A percentile compares a stretch with the other conserved stretches of the same genome.
Evolutionary conservation across 1,140 invertebrate species (phyloP).

Genomic region (Trichonephila clavata): DNA sequence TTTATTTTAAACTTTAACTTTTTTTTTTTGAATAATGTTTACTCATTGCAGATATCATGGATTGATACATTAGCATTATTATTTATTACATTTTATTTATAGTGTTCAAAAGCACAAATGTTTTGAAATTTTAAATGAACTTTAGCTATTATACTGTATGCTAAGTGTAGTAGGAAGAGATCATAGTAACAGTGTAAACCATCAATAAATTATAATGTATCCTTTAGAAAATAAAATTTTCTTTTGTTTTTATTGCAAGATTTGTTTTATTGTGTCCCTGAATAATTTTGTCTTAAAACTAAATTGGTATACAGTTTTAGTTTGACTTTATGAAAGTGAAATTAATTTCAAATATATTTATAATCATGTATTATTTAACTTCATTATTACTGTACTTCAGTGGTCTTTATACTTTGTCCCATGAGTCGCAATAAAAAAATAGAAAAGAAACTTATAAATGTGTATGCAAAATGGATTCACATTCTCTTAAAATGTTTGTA

Average conservation of each 20-base stretch:
- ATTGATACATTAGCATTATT: background rate
- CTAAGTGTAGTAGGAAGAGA: conserved; percentile 74
- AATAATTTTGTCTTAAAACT: too few species aligned
- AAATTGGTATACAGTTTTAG: too few species aligned
- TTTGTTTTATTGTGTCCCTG: background rate
- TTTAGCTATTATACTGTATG: conserved; percentile 72
- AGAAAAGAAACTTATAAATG: too few species aligned
- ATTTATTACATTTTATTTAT: conserved; percentile 5
- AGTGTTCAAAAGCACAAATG: conserved; percentile 47
- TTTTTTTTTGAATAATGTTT: background rate
- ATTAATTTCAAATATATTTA: too few species aligned
- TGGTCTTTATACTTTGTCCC: too few species aligned
- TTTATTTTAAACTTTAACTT: background rate
- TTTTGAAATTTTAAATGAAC: conserved; percentile 62
- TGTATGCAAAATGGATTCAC: too few species aligned
- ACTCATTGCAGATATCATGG: background rate
- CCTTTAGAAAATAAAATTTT: conserved; percentile 74
- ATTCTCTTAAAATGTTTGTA: too few species aligned
- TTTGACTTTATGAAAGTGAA: too few species aligned
- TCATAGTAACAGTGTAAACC: conserved; percentile 70
- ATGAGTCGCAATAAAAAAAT: too few species aligned
- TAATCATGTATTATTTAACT: too few species aligned
- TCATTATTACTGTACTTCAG: too few species aligned
- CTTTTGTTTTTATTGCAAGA: conserved; percentile 70
- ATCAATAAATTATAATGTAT: conserved; percentile 70